Percentiles rank a stretch among this genome's conserved stretches.
Conservation (phyloP, 2,113 vertebrate genomes). For the Daphoenositta chrysoptera region DNA sequence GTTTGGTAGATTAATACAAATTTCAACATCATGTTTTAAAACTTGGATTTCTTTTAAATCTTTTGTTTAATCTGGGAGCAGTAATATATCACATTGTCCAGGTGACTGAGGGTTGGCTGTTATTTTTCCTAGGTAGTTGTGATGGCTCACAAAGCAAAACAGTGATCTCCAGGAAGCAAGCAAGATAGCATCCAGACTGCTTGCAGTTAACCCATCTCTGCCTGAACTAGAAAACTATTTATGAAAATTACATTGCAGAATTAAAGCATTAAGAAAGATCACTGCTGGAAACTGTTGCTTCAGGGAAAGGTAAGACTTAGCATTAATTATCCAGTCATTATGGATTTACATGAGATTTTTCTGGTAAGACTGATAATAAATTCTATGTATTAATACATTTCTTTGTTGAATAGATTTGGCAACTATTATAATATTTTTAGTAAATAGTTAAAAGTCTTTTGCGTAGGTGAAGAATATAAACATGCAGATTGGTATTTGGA, state of each 20-base stretch:
- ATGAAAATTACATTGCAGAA: neutral
- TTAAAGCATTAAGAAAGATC: neutral
- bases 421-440: neutral
- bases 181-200: constrained; percentile 17
- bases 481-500: neutral
- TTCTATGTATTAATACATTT: neutral
- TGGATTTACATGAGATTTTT: neutral
- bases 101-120: constrained; percentile 19
- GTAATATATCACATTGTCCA: neutral
- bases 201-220: constrained; percentile 23
- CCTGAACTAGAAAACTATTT: neutral
- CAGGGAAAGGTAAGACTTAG: constrained; percentile 35
- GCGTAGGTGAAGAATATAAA: neutral
- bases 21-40: neutral
- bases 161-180: constrained; percentile 57
- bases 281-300: neutral
- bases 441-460: neutral
- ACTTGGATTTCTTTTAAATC: neutral
- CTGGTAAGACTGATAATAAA: neutral
- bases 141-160: constrained; percentile 42
- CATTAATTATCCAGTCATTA: neutral
- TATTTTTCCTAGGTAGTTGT: constrained; percentile 43
- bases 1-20: neutral
- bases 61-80: neutral
- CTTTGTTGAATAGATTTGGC: neutral